Evolutionary conservation across 2,888 invertebrate species (phyloP), one percentile per base, ranked within the genome.

Genomic region (Calephelis perditalis): DNA sequence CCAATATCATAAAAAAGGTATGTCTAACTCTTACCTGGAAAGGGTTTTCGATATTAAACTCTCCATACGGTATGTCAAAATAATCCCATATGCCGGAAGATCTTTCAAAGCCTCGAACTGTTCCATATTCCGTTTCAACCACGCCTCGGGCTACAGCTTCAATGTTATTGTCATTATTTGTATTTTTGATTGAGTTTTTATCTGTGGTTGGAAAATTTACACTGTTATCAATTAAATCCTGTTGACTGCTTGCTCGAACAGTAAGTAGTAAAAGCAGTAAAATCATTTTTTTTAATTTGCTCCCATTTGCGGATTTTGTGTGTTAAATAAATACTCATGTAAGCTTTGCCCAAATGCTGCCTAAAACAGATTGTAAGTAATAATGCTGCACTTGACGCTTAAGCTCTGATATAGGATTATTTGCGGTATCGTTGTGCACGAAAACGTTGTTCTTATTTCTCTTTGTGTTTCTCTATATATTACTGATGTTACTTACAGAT

Each of bases 11-110:
- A 40, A 37, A 15, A 40, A 40, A 40, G 8, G 6, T 40, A 6
- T 40, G 40, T 7, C 40, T 6, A 40, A 7, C 40, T 40, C 8
- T 35, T 73, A 85, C 85, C 75, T 77, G 72, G 68, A 84, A 82
- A 10, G 67, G 70, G 12, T 64, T 61, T 5, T 58, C 60, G 4
- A 56, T 60, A 52, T 57, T 62, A 59, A 78, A 74, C 47, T 66
- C 64, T 63, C 84, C 86, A 56, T 86, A 86, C 0, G 84, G 83
- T 67, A 86, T 80, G 64, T 86, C 86, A 55, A 79, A 74, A 60
- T 71, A 84, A 49, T 75, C 71, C 6, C 74, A 62, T 54, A 83
- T 81, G 2, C 73, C 69, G 7, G 71, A 70, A 0, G 69, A 64
- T 6, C 63, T 74, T 35, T 59, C 45, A 35, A 66, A 65, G 11